Percentiles rank a stretch among this genome's conserved stretches.
These are phyloP conservation scores for Ornithoptera alexandrae DNA, from an alignment of 2,888 invertebrate species.

Conservation along the genomic window DNA sequence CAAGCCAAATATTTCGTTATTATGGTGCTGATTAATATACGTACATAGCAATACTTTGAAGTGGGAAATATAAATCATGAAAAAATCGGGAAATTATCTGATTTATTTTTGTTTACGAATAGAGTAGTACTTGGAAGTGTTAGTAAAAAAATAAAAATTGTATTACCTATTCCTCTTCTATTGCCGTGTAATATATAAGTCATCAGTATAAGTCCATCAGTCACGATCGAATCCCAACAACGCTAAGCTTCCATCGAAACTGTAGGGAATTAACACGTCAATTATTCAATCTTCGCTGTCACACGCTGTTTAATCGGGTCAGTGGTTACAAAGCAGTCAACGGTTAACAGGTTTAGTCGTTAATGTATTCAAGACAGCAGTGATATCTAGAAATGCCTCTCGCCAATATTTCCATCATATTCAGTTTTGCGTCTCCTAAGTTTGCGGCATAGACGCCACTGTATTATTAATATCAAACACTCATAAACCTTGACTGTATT, in stretches of 20 bases:
- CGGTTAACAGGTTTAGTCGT: not conserved
- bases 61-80: too few species aligned
- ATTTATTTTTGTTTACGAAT: too few species aligned
- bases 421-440: not conserved
- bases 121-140: not conserved
- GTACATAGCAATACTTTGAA: too few species aligned
- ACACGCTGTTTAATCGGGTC: conserved; percentile 17
- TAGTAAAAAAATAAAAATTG: not conserved
- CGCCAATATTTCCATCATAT: not conserved
- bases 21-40: too few species aligned
- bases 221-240: not conserved
- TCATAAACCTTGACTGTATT: not conserved
- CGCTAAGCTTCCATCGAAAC: conserved; percentile 5
- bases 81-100: too few species aligned
- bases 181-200: conserved; percentile 1
- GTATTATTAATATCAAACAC: not conserved
- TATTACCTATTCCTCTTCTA: not conserved
- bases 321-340: conserved; percentile 4
- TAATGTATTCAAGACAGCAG: not conserved
- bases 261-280: conserved; percentile 17
- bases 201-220: conserved; percentile 11
- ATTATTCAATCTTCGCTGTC: conserved; percentile 22
- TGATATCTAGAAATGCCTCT: not conserved
- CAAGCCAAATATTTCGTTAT: too few species aligned
- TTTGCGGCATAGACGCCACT: not conserved